Evolutionary conservation across 2,113 vertebrate species (phyloP).

Genomic region (Otis tarda): DNA sequence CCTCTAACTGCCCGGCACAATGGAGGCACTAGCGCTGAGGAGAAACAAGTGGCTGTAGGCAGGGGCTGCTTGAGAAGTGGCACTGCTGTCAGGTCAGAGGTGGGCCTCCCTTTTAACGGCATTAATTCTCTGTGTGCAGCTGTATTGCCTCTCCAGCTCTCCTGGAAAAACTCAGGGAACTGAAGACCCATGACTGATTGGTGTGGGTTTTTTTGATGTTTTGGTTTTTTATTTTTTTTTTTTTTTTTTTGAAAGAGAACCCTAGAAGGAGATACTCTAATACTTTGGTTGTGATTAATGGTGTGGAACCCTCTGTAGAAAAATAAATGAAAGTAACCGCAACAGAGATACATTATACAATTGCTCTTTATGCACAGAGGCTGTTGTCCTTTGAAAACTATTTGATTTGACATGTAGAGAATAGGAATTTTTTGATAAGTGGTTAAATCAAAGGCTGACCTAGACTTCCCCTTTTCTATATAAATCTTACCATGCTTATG

Average conservation of each 20-base stretch:
- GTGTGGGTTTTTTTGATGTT: too few relatives aligned
- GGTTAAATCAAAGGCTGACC: constrained; percentile 3
- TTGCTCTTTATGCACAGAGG: not conserved
- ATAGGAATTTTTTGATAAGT: not conserved
- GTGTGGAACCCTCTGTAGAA: not conserved
- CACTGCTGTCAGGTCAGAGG: not conserved
- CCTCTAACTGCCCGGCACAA: not conserved
- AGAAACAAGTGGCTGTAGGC: not conserved
- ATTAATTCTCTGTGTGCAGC: not conserved
- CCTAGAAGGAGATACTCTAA: not conserved
- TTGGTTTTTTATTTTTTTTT: too few relatives aligned
- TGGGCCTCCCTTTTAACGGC: not conserved
- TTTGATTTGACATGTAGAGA: not conserved
- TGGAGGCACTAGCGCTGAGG: not conserved
- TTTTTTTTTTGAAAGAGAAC: too few relatives aligned
- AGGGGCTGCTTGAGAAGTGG: not conserved
- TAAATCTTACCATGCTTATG: not conserved
- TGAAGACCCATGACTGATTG: not conserved
- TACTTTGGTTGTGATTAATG: not conserved
- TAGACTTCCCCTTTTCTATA: not conserved
- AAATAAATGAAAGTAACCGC: not conserved
- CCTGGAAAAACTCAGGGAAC: not conserved
- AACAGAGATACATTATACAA: not conserved
- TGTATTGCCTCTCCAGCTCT: not conserved
- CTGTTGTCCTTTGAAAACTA: constrained; percentile 12